These are phyloP conservation scores for Malacoraja senta DNA, from an alignment of 2,797 vertebrate genomes.

Conservation along the genomic window DNA sequence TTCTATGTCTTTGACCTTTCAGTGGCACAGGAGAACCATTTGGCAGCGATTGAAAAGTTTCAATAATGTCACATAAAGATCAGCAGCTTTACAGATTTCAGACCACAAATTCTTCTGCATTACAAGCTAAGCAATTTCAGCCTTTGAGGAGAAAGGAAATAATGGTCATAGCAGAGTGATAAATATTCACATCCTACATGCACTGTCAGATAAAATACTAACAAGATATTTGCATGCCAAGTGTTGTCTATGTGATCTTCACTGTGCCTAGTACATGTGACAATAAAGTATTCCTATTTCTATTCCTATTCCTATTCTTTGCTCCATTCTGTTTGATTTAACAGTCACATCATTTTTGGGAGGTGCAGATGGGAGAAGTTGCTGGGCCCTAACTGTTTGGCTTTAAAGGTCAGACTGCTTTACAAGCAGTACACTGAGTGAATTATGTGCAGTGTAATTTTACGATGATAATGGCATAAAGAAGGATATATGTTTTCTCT, in stretches of 20 bases:
- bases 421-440: conserved; percentile 20
- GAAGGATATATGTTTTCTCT: neutral
- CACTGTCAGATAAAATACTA: neutral
- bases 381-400: conserved; percentile 2
- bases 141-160: neutral
- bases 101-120: neutral
- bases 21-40: neutral
- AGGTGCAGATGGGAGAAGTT: conserved; percentile 8
- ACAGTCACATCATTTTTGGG: neutral
- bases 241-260: neutral
- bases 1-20: neutral
- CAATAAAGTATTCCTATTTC: neutral
- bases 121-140: neutral
- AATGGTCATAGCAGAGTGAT: neutral
- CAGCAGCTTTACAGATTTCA: neutral
- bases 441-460: conserved; percentile 14
- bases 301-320: neutral
- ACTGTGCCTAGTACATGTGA: neutral
- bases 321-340: neutral
- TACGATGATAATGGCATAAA: conserved; percentile 20
- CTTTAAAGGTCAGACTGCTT: conserved; percentile 29
- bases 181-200: neutral
- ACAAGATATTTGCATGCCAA: neutral
- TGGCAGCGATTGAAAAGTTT: neutral
- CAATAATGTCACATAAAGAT: neutral